Conservation (phyloP, 2,113 vertebrate genomes). For the Ictidomys tridecemlineatus region DNA sequence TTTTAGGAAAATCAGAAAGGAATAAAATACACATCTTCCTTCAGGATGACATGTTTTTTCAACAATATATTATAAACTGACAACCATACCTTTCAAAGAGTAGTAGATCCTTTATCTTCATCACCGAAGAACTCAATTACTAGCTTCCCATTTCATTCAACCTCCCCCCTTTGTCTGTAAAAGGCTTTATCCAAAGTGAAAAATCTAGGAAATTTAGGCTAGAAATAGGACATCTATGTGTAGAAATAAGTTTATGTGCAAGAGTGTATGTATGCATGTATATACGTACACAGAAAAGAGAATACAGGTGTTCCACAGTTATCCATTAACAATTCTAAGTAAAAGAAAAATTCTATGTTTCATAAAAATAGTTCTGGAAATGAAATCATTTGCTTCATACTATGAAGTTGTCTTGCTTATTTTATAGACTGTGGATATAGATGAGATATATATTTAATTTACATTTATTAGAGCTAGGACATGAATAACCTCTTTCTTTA, state of each 20-base stretch:
- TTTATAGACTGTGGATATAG: not conserved
- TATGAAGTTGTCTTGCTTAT: not conserved
- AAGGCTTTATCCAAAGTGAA: not conserved
- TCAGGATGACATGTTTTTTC: not conserved
- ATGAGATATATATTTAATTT: too few species aligned
- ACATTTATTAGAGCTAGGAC: not conserved
- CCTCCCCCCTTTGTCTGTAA: not conserved
- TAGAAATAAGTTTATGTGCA: not conserved
- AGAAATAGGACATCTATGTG: not conserved
- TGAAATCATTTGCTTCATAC: not conserved
- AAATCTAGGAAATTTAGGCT: not conserved
- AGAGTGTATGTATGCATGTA: fast-evolving
- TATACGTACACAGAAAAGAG: not conserved
- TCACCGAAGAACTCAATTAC: not conserved
- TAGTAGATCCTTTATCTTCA: not conserved
- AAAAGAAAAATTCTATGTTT: not conserved
- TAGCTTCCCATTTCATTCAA: not conserved
- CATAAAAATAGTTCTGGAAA: not conserved
- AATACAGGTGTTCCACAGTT: not conserved
- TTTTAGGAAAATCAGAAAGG: not conserved
- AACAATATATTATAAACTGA: not conserved
- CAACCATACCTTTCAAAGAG: not conserved
- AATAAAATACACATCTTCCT: not conserved
- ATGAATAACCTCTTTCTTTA: not conserved
- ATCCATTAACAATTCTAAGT: not conserved